Percentiles rank a stretch among this genome's conserved stretches.
These are phyloP conservation scores for Schizothorax lantsangensis DNA, from an alignment of 2,797 vertebrate genomes.

Conservation along the genomic window DNA sequence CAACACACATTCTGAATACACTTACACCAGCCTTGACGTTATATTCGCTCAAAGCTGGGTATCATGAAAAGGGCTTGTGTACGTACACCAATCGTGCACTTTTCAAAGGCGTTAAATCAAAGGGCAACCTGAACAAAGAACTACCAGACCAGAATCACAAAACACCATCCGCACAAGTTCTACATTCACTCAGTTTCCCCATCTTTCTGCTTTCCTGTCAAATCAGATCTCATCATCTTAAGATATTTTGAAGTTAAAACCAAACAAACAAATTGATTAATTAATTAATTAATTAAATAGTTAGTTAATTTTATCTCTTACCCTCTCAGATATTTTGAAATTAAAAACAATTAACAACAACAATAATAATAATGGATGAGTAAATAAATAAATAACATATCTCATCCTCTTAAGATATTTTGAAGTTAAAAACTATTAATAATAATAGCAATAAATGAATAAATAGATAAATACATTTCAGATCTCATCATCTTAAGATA, in stretches of 20 bases:
- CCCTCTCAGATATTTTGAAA: background rate
- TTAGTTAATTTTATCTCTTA: background rate
- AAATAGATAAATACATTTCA: background rate
- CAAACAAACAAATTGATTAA: background rate
- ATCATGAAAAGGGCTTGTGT: slow-evolving; percentile 24
- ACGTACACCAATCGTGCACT: background rate
- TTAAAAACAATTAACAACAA: background rate
- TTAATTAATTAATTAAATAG: background rate
- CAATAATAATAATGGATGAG: no score
- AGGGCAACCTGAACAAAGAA: slow-evolving; percentile 15
- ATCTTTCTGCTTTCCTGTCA: no score
- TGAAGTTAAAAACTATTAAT: no score
- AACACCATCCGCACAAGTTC: background rate
- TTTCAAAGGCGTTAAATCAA: slow-evolving; percentile 23
- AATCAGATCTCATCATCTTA: background rate
- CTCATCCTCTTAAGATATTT: no score
- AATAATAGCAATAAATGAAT: background rate
- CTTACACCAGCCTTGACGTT: background rate
- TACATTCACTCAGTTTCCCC: background rate
- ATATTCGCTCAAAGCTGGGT: background rate
- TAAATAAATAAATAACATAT: no score
- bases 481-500: background rate
- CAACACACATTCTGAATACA: background rate
- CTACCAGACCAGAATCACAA: slow-evolving; percentile 7
- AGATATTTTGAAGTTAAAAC: background rate